Evolutionary conservation across 2,113 vertebrate species (phyloP).

Genomic region (Hippocampus guttulatus): DNA sequence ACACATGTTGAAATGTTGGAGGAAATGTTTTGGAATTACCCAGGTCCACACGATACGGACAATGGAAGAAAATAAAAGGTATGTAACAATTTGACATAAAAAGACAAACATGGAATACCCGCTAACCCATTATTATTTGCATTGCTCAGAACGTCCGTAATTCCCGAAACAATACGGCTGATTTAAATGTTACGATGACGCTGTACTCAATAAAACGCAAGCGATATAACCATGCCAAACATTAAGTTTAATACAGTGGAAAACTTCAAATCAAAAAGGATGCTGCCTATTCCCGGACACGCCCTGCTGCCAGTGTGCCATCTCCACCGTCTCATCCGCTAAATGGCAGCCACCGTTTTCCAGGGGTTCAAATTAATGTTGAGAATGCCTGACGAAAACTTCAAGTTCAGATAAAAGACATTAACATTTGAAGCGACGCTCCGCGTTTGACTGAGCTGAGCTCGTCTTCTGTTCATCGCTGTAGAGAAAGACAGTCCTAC

Average conservation of each 20-base stretch:
- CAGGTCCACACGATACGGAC: neutral
- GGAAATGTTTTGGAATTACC: neutral
- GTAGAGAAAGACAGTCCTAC: conserved; percentile 54
- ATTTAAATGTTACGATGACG: conserved; percentile 4
- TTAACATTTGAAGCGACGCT: conserved; percentile 13
- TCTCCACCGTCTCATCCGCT: conserved; percentile 42
- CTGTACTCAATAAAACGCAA: neutral
- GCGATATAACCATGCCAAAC: neutral
- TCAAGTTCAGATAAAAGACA: conserved; percentile 18
- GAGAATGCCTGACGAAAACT: conserved; percentile 29
- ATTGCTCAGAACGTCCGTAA: conserved; percentile 26
- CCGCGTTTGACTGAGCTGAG: conserved; percentile 8
- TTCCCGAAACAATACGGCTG: conserved; percentile 24
- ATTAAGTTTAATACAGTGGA: conserved; percentile 32
- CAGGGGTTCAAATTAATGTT: conserved; percentile 21
- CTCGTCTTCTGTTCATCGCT: conserved; percentile 26
- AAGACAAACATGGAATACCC: conserved; percentile 3
- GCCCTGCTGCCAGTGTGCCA: conserved; percentile 59
- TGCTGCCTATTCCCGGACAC: conserved; percentile 65
- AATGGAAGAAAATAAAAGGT: neutral
- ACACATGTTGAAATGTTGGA: neutral
- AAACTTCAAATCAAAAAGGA: conserved; percentile 51
- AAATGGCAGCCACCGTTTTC: conserved; percentile 23
- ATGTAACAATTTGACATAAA: neutral
- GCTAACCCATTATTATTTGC: conserved; percentile 41